Base-by-base conservation (phyloP, 2,113 vertebrate genomes). In the Desmodus rotundus region DNA sequence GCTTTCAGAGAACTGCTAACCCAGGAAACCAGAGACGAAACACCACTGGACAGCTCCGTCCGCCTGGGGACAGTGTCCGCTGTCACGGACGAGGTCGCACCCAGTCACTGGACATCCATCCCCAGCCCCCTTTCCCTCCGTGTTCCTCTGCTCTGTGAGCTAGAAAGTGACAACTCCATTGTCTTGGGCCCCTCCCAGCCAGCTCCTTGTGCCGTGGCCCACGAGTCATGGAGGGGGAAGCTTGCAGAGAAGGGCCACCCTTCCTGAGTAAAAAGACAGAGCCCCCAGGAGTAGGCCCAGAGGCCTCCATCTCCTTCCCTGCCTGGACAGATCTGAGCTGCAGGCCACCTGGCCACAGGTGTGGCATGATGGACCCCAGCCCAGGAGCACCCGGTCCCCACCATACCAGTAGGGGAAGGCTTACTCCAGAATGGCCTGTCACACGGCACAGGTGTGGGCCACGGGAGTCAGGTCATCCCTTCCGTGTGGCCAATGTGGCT, bases 351-450 rank as follows among this genome's bases (percentile, higher is more conserved):
- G 8, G 1, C 5, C 8, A 22, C 7, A 1, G 3, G 45, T 9
- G 31, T 10, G 47, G 17, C 10, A 9, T 1, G 4, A 26, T 61
- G 47, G 43, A 1, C 2, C 26, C 22, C 1, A 76, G 50, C 41
- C 36, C 4, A 43, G 83, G 41, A 4, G 10, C 14, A 9, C 14
- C 24, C 54, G 5, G 11, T 9, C 24, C 58, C 58, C 19, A 8
- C 56, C 0, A 0, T 0, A 3, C 3, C 15, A 9, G 8, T 22
- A 3, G 0, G 4, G 56, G 58, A 7, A 8, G 0, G 6, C 61
- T 58, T 4, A 15, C 36, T 67, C 36, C 54, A 0, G 8, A 67
- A 61, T 33, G 0, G 4, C 50, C 26, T 50, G 10, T 22, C 4
- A 0, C 13, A 28, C 13, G 6, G 54, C 13, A 70, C 52, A 54